These are phyloP conservation scores for Macaca mulatta DNA, from an alignment of 2,113 vertebrate species.

Conservation along the genomic window DNA sequence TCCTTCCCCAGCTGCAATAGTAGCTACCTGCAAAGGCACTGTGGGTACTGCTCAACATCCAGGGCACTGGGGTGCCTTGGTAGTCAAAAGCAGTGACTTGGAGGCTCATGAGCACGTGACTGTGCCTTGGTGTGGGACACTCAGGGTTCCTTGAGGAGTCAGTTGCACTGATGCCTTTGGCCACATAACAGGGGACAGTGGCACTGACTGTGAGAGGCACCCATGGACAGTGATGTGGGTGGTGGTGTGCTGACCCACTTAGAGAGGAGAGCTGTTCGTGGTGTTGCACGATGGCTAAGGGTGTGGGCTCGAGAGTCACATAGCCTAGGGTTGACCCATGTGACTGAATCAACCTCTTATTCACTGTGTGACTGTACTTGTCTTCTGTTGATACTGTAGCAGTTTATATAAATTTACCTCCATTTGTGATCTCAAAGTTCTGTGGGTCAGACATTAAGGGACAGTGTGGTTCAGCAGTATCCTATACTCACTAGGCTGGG, in stretches of 20 bases:
- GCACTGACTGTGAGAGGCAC: background rate
- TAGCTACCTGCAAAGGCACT: background rate
- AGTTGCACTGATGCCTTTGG: background rate
- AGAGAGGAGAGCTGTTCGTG: background rate
- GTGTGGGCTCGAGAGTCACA: background rate
- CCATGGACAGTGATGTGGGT: background rate
- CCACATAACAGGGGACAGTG: background rate
- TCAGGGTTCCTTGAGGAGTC: background rate
- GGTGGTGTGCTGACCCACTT: background rate
- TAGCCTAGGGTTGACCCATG: background rate
- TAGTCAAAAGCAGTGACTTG: background rate
- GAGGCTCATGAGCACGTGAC: background rate
- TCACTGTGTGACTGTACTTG: background rate
- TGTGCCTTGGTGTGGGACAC: background rate
- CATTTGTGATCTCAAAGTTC: background rate
- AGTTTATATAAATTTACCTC: background rate
- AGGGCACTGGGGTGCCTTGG: background rate
- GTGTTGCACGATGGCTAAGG: rapidly evolving
- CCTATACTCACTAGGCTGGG: background rate
- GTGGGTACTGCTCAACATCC: background rate
- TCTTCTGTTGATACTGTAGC: background rate
- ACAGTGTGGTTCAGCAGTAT: background rate
- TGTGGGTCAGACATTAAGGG: background rate
- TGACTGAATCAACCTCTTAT: background rate
- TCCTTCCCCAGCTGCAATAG: rapidly evolving